Conservation (phyloP, 2,113 vertebrate genomes). For the Stictonetta naevosa region DNA sequence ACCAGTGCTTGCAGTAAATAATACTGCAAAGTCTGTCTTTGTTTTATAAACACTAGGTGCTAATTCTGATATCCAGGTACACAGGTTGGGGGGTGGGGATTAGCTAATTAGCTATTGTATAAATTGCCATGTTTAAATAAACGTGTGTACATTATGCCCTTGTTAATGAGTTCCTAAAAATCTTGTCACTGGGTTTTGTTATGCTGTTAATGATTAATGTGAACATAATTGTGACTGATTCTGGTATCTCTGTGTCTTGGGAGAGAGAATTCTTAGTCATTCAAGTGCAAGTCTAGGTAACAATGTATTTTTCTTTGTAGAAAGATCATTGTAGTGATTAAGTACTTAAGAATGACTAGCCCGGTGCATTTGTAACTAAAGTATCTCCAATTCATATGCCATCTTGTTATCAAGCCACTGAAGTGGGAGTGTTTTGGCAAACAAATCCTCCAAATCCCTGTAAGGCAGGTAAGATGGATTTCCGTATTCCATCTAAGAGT, state of each 20-base stretch:
- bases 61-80: slow-evolving; percentile 38
- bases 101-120: not conserved
- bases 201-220: not conserved
- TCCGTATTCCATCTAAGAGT: not conserved
- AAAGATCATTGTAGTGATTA: not conserved
- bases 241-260: not conserved
- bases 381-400: not conserved
- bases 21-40: not conserved
- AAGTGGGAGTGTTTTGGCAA: not conserved
- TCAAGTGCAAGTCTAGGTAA: not conserved
- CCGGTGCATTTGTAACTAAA: not conserved
- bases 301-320: not conserved
- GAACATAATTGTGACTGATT: not conserved
- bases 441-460: not conserved
- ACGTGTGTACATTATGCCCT: slow-evolving; percentile 12
- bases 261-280: not conserved
- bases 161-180: not conserved
- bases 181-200: not conserved
- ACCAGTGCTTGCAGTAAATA: not conserved
- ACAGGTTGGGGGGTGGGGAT: not conserved
- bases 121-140: slow-evolving; percentile 67
- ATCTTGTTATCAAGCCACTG: not conserved
- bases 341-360: not conserved
- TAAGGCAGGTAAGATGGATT: not conserved
- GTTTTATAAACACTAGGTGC: slow-evolving; percentile 61